Evolutionary conservation across 2,797 vertebrate species (phyloP).

Genomic region (Phaenicophaeus curvirostris): DNA sequence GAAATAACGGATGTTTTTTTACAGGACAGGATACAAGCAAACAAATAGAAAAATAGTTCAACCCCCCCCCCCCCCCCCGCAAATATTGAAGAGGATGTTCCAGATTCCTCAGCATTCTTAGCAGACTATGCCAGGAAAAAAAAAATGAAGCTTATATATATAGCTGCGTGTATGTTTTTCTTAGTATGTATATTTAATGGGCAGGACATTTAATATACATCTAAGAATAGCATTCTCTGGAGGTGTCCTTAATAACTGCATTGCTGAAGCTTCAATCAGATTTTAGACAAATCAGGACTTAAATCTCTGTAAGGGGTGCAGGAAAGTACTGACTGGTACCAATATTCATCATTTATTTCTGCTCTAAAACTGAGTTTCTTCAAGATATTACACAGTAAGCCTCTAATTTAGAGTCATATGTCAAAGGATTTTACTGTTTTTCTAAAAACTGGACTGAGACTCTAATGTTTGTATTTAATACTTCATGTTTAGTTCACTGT

Average conservation of each 20-base stretch:
- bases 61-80: too few species aligned
- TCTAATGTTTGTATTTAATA: background rate
- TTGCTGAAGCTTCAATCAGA: background rate
- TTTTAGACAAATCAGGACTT: background rate
- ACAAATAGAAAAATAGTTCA: slow-evolving; percentile 45
- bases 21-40: slow-evolving; percentile 55
- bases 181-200: background rate
- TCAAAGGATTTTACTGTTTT: background rate
- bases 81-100: slow-evolving; percentile 49
- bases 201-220: background rate
- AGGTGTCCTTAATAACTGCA: background rate
- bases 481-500: background rate
- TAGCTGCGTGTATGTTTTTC: background rate
- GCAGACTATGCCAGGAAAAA: slow-evolving; percentile 27
- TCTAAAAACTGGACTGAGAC: background rate
- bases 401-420: background rate
- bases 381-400: background rate
- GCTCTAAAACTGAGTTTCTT: background rate
- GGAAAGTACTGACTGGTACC: background rate
- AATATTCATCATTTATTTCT: background rate
- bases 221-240: background rate
- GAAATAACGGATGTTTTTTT: slow-evolving; percentile 41
- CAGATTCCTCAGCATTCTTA: slow-evolving; percentile 15
- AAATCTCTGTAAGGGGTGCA: background rate
- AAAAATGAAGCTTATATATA: background rate